Base-by-base conservation (phyloP, 2,888 invertebrate genomes). In the Antheraea assamensis region DNA sequence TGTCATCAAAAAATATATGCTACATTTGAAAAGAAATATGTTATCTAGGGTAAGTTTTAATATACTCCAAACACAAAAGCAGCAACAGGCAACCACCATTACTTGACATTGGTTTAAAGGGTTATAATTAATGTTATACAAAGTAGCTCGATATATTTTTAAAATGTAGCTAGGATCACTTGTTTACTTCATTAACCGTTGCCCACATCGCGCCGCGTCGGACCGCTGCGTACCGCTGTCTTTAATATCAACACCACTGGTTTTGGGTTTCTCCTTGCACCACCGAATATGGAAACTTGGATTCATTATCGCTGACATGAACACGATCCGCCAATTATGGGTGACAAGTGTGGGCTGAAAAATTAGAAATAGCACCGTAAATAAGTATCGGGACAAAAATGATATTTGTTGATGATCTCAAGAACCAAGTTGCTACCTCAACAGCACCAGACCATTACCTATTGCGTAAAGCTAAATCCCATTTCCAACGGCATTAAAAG, bases 241-340 rank as follows among this genome's bases (percentile, higher is more conserved):
- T 73, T 70, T 73, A 70, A 70, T 70, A 70, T 55, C 70, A 73
- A 55, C 70, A 58, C 24, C 73, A 70, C 70, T 42, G 70, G 73
- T 68, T 71, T 74, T 71, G 66, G 52, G 55, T 71, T 80, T 81
- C 80, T 81, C 80, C 82, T 82, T 84, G 81, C 80, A 76, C 75
- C 75, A 77, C 88, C 88, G 78, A 84, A 88, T 84, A 87, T 80
- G 89, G 91, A 79, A 85, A 84, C 86, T 86, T 81, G 85, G 82
- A 86, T 90, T 68, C 35, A 90, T 88, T 88, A 87, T 80, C 87
- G 81, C 82, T 82, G 78, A 85, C 76, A 79, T 80, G 83, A 87
- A 85, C 85, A 81, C 82, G 86, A 83, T 85, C 80, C 77, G 79
- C 87, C 87, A 83, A 85, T 87, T 88, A 88, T 83, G 88, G 90